Base-by-base conservation (phyloP, 1,140 invertebrate genomes). In the Zaprionus gabonicus region DNA sequence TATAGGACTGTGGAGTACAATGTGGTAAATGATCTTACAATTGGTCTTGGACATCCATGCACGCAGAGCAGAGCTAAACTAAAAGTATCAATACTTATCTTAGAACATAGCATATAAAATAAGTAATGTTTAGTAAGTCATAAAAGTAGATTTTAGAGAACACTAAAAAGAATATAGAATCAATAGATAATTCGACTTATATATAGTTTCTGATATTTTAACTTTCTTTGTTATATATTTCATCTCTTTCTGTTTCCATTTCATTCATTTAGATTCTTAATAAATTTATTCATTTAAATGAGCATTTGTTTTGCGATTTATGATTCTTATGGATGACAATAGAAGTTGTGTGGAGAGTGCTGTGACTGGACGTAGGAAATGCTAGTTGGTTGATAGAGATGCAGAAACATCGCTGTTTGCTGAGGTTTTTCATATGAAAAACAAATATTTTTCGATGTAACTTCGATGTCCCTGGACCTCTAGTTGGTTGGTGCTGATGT, bases 81-180 rank as follows among this genome's bases (percentile, higher is more conserved):
- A 87, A 88, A 88, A 78, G 76, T 87, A 87, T 74, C 80, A 87
- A 87, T 87, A 87, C 83, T 87, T 88, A 87, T 78, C 81, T 87
- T 87, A 88, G 46, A 82, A 88, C 74, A 58, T 87, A 88, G 84
- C 70, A 65, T 87, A 88, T 88, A 87, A 87, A 91, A 86, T 91
- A 80, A 72, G 75, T 82, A 56, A 56, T 71, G 68, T 82, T 75
- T 80, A 64, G 64, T 73, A 75, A 77, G 66, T 68, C 66, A 57
- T 83, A 72, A 80, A 87, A 88, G 83, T 76, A 88, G 65, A 88
- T 62, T 86, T 80, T 51, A 10, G 76, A 77, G 80, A 86, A 74
- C 80, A 71, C 83, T 87, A 82, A 77, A 68, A 70, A 71, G 64
- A 73, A 77, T 34, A 34, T 34, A 34, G 31, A 51, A 57, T 80